Base-by-base conservation (phyloP, 2,113 vertebrate species). In the Platysteira castanea region DNA sequence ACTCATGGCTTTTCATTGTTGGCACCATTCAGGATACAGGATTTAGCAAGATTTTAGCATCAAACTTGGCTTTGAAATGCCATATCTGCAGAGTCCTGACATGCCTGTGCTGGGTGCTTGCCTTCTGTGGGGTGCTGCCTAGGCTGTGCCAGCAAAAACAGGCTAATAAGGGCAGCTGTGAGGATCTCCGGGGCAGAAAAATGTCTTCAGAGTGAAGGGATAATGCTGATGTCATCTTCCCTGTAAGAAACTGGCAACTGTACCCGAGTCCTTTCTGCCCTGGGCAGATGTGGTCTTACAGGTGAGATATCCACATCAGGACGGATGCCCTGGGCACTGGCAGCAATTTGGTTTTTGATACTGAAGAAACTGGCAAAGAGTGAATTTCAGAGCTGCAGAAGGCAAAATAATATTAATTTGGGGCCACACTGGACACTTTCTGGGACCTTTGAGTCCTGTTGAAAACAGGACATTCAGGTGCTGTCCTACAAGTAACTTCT, bases 271-370 rank as follows among this genome's bases (percentile, higher is more conserved):
- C 75, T 47, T 28, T 16, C 67, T 41, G 26, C 57, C 44, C 44
- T 42, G 31, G 39, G 22, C 42, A 37, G 13, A 9, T 37, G 54
- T 33, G 53, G 13, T 35, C 23, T 42, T 22, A 26, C 14, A 26
- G 44, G 27, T 56, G 56, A 35, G 50, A 24, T 2, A 11, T 3
- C 27, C 4, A 7, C 0, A 0, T 4, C 15, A 52, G 35, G 23
- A 73, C 15, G 27, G 67, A 23, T 47, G 33, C 41, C 28, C 35
- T 60, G 77, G 57, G 26, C 54, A 84, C 23, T 6, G 19, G 16
- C 22, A 75, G 37, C 26, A 49, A 19, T 52, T 61, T 92, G 23
- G 11, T 3, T 61, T 81, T 57, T n/a, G 39, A 16, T 28, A 22
- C 22, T 63, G 17, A 42, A 47, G 31, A 52, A 73, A 56, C 7